Evolutionary conservation across 2,113 vertebrate species (phyloP), one percentile per base, ranked within the genome.

Genomic region (Rhadina sibilatrix): DNA sequence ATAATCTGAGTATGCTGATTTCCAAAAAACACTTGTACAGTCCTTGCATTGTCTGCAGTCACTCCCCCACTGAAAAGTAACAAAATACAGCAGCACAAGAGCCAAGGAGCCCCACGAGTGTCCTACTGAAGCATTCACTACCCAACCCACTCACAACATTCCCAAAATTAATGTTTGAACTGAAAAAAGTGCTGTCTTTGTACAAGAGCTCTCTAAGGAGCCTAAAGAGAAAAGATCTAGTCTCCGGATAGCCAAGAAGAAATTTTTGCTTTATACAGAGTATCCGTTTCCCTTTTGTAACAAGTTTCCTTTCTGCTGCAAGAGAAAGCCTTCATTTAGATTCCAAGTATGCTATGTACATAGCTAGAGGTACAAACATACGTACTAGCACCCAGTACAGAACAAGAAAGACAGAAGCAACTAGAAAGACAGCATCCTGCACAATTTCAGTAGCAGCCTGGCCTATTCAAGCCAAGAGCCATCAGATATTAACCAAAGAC

Each of bases 91-190:
- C 60, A 72, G 56, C 38, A 25, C 35, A 90, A 71, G 35, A 94
- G 27, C 37, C 33, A 74, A 15, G 42, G 28, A 90, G 16, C 10
- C 8, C 64, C 52, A 57, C 0, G 0, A 86, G 42, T 6, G 3
- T 35, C 42, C 52, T 40, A 25, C 21, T 47, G 24, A 84, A 78
- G 42, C 53, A 76, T 35, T 74, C 60, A 37, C 42, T 40, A 69
- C 47, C 15, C 12, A 59, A 49, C 7, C 9, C 31, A 63, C 56
- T 61, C 69, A 13, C 16, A 44, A 69, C 17, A 80, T 38, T 57
- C n/a, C 31, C 63, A 74, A 53, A 84, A 60, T 33, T 15, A 76
- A 86, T 76, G 76, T 90, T 4, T 53, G 22, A 81, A 61, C n/a
- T 19, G 42, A 65, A 87, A 77, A 80, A 93, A 61, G 15, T 3